phyloP scores from a whole-genome alignment of 2,797 vertebrate genomes.

The Acrossocheilus fasciatus region DNA sequence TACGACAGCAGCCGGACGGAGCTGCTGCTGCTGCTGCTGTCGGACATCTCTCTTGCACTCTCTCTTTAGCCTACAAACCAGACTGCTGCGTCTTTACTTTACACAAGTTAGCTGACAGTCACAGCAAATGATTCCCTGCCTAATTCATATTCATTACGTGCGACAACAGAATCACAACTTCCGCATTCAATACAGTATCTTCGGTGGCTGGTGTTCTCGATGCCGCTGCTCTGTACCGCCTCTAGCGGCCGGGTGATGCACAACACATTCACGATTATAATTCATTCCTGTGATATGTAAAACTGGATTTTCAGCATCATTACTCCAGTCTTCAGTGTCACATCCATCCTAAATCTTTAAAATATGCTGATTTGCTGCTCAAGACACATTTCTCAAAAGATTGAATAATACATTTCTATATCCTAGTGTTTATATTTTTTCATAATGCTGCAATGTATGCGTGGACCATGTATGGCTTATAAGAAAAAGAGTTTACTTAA shows the following conservation, averaged over 20 bases:
- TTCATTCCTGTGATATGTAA: background rate
- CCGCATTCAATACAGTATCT: background rate
- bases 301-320: background rate
- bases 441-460: too few relatives aligned
- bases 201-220: background rate
- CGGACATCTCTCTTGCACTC: constrained; percentile 71
- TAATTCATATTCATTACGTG: background rate
- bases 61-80: background rate
- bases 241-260: background rate
- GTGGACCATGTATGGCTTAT: too few relatives aligned
- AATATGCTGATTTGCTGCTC: background rate
- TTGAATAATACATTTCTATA: too few relatives aligned
- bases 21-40: constrained; percentile 63
- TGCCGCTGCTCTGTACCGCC: background rate
- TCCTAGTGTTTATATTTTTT: too few relatives aligned
- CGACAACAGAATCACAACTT: background rate
- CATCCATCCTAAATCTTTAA: background rate
- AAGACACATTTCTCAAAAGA: background rate
- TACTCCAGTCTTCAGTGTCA: background rate
- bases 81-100: background rate
- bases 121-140: background rate
- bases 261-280: background rate
- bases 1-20: constrained; percentile 77
- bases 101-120: background rate
- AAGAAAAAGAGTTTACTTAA: too few relatives aligned